Evolutionary conservation across 2,888 invertebrate genomes (phyloP).

Genomic region (Cephus spinipes): DNA sequence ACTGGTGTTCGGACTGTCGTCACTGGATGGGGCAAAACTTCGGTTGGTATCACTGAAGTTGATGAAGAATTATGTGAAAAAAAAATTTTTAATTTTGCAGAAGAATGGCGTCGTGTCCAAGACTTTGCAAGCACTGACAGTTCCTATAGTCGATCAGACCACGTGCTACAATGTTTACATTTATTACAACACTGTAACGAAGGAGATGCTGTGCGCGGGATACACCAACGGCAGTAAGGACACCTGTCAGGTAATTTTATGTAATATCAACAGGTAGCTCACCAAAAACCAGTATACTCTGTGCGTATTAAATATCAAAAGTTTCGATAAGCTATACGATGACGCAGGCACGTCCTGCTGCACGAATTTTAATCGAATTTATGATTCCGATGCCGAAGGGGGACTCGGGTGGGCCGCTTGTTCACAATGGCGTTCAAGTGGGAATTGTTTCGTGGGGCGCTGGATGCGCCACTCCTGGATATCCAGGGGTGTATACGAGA

Average conservation of each 20-base stretch:
- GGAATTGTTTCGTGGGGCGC: slow-evolving; percentile 73
- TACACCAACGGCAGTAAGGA: slow-evolving; percentile 71
- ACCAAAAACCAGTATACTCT: too few relatives aligned
- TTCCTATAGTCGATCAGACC: slow-evolving; percentile 32
- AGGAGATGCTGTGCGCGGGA: slow-evolving; percentile 74
- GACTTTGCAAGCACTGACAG: slow-evolving; percentile 25
- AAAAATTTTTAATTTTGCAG: too few relatives aligned
- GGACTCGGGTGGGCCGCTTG: slow-evolving; percentile 73
- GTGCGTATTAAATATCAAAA: too few relatives aligned
- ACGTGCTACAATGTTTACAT: slow-evolving; percentile 18
- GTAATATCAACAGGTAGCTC: too few relatives aligned
- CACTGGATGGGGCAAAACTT: slow-evolving; percentile 36
- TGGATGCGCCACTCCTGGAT: slow-evolving; percentile 68
- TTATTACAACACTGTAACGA: slow-evolving; percentile 62
- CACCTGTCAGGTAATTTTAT: slow-evolving; percentile 69
- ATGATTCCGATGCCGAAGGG: slow-evolving; percentile 59
- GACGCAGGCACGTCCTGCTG: too few relatives aligned
- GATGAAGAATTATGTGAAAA: too few relatives aligned
- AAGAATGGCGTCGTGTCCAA: neutral
- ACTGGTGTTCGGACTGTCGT: slow-evolving; percentile 33
- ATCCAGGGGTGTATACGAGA: slow-evolving; percentile 72
- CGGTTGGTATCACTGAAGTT: too few relatives aligned
- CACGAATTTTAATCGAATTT: too few relatives aligned
- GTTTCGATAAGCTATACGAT: too few relatives aligned
- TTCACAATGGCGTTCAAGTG: slow-evolving; percentile 65